These are phyloP conservation scores for Heliconius ethilla DNA, from an alignment of 2,888 invertebrate species.

Conservation along the genomic window DNA sequence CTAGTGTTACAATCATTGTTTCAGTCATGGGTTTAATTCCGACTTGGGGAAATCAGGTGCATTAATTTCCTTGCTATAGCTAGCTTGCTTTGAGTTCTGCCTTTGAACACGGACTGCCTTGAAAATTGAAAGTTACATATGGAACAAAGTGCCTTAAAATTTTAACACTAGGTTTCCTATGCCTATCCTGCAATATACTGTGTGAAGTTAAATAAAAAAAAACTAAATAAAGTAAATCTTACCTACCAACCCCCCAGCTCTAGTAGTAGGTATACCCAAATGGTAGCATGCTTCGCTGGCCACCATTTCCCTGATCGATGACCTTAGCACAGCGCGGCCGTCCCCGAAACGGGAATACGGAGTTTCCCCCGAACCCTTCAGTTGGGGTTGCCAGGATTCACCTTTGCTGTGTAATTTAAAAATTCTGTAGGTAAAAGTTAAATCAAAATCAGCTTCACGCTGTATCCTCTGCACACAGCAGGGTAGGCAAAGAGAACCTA, in stretches of 20 bases:
- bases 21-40: not conserved
- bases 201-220: not conserved
- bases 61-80: too few relatives aligned
- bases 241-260: constrained; percentile 81
- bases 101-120: not conserved
- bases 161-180: too few relatives aligned
- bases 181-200: not conserved
- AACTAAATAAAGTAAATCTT: constrained; percentile 47
- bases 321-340: constrained; percentile 86
- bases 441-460: too few relatives aligned
- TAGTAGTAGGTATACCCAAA: constrained; percentile 73
- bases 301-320: constrained; percentile 84
- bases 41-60: not conserved
- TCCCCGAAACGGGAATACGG: constrained; percentile 85
- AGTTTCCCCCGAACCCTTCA: constrained; percentile 85
- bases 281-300: constrained; percentile 81
- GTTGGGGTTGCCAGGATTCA: constrained; percentile 84
- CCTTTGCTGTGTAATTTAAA: constrained; percentile 63
- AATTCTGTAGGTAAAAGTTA: not conserved
- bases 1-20: too few relatives aligned
- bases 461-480: too few relatives aligned
- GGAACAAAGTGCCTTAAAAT: too few relatives aligned
- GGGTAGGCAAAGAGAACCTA: too few relatives aligned
- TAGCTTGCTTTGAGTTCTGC: not conserved
- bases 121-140: too few relatives aligned